phyloP scores from a whole-genome alignment of 2,888 invertebrate species.

The Nomada hirtipes region DNA sequence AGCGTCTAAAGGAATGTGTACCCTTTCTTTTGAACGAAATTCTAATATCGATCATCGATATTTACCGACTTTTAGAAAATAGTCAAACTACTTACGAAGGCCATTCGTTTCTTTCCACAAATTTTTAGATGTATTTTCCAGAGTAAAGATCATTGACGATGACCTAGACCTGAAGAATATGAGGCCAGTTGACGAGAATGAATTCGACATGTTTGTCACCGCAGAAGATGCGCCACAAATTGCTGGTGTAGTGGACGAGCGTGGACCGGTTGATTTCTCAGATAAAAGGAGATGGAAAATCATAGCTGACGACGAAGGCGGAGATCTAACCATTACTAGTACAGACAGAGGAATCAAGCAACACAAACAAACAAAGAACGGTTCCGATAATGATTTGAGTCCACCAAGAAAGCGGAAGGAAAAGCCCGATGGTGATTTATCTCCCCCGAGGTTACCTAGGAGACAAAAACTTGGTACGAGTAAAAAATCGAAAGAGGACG shows the following conservation, averaged over 20 bases:
- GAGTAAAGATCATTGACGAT: constrained; percentile 94
- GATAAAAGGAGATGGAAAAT: constrained; percentile 82
- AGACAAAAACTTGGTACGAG: constrained; percentile 50
- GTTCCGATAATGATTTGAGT: constrained; percentile 65
- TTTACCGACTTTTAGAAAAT: constrained; percentile 22
- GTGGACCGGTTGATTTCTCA: constrained; percentile 77
- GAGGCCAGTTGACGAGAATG: constrained; percentile 87
- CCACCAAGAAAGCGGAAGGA: constrained; percentile 39
- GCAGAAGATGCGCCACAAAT: constrained; percentile 96
- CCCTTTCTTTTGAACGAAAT: constrained; percentile 8
- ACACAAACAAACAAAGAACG: neutral
- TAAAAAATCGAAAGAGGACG: constrained; percentile 74
- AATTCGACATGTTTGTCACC: constrained; percentile 88
- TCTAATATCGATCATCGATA: constrained; percentile 5
- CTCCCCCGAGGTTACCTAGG: constrained; percentile 75
- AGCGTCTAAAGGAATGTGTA: constrained; percentile 5
- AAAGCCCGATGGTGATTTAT: constrained; percentile 67
- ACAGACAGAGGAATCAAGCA: constrained; percentile 19
- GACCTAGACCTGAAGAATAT: constrained; percentile 89
- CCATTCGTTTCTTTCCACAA: constrained; percentile 44
- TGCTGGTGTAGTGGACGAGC: constrained; percentile 94
- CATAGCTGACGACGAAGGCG: constrained; percentile 79
- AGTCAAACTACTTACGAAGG: constrained; percentile 17
- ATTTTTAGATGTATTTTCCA: constrained; percentile 83
- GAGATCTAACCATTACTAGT: constrained; percentile 64